Percentiles rank a stretch among this genome's conserved stretches.
phyloP scores from a whole-genome alignment of 2,888 invertebrate genomes.

The Drosophila neonasuta region DNA sequence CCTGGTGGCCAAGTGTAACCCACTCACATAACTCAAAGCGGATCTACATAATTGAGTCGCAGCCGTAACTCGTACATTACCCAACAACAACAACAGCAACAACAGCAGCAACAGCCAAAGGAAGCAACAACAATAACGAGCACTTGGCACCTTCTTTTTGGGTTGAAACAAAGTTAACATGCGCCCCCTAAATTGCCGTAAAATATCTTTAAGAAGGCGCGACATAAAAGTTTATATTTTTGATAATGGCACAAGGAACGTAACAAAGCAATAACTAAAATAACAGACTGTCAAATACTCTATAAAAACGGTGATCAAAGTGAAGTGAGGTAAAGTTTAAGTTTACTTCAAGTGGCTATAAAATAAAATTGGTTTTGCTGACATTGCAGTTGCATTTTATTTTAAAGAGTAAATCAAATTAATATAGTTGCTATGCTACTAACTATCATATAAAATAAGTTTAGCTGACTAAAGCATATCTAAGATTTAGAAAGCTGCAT shows the following conservation, averaged over 20 bases:
- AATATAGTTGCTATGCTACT: too few relatives aligned
- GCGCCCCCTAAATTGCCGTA: constrained; percentile 51
- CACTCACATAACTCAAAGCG: constrained; percentile 71
- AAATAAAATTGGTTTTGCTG: too few relatives aligned
- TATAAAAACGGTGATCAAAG: neutral
- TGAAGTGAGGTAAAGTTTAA: neutral
- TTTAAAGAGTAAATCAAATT: too few relatives aligned
- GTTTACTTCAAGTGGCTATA: too few relatives aligned
- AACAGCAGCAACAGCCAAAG: constrained; percentile 22
- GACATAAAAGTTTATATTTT: constrained; percentile 52
- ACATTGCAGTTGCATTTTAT: too few relatives aligned
- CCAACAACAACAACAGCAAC: constrained; percentile 25
- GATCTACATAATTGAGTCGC: constrained; percentile 75
- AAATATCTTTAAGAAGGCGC: constrained; percentile 46
- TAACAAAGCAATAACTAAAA: neutral
- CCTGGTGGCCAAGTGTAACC: constrained; percentile 13
- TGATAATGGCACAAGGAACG: constrained; percentile 30
- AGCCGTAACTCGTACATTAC: constrained; percentile 63
- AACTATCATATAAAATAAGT: too few relatives aligned
- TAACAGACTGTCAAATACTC: neutral
- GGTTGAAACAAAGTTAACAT: constrained; percentile 52
- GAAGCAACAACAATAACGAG: constrained; percentile 37
- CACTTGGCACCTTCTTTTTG: constrained; percentile 47
- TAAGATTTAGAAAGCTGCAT: too few relatives aligned
- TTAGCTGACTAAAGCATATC: too few relatives aligned